Percentiles rank a stretch among this genome's conserved stretches.
phyloP scores from a whole-genome alignment of 37 sponge, comb jelly and placozoan genomes.

The Hormiphora californensis region DNA sequence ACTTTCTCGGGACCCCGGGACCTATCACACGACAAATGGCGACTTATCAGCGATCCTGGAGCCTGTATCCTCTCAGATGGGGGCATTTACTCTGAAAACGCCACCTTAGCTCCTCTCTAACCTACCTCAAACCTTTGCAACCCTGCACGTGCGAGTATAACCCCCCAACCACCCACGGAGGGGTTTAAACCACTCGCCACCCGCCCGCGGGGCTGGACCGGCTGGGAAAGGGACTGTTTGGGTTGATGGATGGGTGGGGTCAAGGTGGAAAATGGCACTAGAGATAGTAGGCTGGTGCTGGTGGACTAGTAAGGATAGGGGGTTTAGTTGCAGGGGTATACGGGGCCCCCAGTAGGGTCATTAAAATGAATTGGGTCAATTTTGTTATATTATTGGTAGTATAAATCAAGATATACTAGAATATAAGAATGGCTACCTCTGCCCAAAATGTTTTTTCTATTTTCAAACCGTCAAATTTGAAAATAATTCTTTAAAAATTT shows the following conservation, averaged over 20 bases:
- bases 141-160: conserved; percentile 19
- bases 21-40: neutral
- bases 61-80: neutral
- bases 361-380: neutral
- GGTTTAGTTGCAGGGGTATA: neutral
- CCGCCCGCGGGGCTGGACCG: neutral
- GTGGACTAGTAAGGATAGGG: neutral
- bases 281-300: neutral
- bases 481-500: too few relatives aligned
- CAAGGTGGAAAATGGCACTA: neutral
- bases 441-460: neutral
- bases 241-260: neutral
- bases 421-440: neutral
- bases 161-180: neutral
- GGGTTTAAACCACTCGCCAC: neutral
- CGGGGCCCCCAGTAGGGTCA: neutral
- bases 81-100: neutral
- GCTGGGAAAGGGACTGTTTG: neutral
- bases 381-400: neutral
- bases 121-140: neutral
- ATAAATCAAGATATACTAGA: neutral
- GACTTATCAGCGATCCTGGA: neutral
- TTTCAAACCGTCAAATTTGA: neutral
- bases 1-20: conserved; percentile 1
- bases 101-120: neutral